These are phyloP conservation scores for Drosophila biarmipes DNA, from an alignment of 1,140 invertebrate genomes.

Conservation along the genomic window DNA sequence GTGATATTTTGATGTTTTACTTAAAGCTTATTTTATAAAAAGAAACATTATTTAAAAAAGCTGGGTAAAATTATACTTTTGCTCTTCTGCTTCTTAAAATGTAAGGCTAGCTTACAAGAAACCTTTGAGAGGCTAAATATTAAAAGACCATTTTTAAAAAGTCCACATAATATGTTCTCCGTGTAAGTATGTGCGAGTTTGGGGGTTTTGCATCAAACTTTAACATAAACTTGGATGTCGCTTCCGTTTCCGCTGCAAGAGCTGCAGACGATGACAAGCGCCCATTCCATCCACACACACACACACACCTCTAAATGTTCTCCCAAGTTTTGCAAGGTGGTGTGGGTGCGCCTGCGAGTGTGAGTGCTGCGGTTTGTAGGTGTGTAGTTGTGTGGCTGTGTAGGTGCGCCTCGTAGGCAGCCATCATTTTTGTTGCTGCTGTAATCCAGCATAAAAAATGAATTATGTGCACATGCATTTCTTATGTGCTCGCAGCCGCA, in stretches of 20 bases:
- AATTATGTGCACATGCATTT: slow-evolving; percentile 82
- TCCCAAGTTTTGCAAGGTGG: slow-evolving; percentile 26
- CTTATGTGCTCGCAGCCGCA: slow-evolving; percentile 54
- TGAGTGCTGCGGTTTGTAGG: slow-evolving; percentile 12
- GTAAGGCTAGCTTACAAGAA: no score
- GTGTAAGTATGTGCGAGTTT: slow-evolving; percentile 36
- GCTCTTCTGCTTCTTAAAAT: no score
- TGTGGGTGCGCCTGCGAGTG: slow-evolving; percentile 16
- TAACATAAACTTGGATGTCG: slow-evolving; percentile 80
- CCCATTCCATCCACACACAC: background rate
- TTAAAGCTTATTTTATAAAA: no score
- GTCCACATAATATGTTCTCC: background rate
- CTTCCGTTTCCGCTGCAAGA: slow-evolving; percentile 70
- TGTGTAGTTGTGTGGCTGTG: slow-evolving; percentile 21
- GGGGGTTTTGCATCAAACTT: slow-evolving; percentile 73
- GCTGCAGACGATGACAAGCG: slow-evolving; percentile 35
- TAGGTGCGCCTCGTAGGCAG: slow-evolving; percentile 17
- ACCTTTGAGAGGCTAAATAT: no score
- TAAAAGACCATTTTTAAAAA: no score
- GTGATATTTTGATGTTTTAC: no score
- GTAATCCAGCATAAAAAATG: slow-evolving; percentile 80
- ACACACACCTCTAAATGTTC: slow-evolving; percentile 18
- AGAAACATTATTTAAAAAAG: no score
- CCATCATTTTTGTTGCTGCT: slow-evolving; percentile 55
- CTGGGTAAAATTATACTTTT: no score